phyloP scores from a whole-genome alignment of 2,797 vertebrate species.

The Gila robusta region DNA sequence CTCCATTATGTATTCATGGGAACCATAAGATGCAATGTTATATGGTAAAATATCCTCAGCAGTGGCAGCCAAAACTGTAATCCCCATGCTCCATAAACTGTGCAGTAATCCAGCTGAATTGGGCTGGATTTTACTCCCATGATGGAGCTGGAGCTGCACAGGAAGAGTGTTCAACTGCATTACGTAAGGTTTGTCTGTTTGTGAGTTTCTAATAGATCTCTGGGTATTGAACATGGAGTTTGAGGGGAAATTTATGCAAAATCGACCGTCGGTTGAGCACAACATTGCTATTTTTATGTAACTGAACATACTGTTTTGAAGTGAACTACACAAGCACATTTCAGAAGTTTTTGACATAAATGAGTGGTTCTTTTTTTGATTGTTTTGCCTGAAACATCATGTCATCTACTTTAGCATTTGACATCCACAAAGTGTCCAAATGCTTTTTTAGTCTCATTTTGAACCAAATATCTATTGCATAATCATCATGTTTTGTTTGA shows the following conservation, averaged over 20 bases:
- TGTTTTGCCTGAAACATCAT: neutral
- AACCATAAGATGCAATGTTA: constrained; percentile 44
- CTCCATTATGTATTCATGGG: constrained; percentile 50
- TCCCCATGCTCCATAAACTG: constrained; percentile 44
- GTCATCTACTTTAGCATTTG: neutral
- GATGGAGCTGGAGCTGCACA: constrained; percentile 29
- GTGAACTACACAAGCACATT: neutral
- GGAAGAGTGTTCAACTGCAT: constrained; percentile 24
- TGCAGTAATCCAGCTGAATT: constrained; percentile 56
- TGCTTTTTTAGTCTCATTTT: neutral
- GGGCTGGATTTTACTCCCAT: constrained; percentile 53
- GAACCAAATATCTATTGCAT: no score
- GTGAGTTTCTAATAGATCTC: constrained; percentile 2
- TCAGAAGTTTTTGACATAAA: neutral
- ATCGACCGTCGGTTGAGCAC: neutral
- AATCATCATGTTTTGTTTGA: no score
- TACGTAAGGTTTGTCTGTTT: constrained; percentile 26
- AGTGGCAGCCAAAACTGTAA: constrained; percentile 42
- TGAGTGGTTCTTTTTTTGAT: neutral
- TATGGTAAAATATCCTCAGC: constrained; percentile 46
- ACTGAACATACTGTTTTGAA: neutral
- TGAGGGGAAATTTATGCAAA: constrained; percentile 9
- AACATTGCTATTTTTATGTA: constrained; percentile 31
- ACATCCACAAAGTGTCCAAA: neutral
- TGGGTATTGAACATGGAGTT: constrained; percentile 16